Percentiles rank a stretch among this genome's conserved stretches.
Evolutionary conservation across 2,113 vertebrate genomes (phyloP).

Genomic region (Corythoichthys haematopterus): DNA sequence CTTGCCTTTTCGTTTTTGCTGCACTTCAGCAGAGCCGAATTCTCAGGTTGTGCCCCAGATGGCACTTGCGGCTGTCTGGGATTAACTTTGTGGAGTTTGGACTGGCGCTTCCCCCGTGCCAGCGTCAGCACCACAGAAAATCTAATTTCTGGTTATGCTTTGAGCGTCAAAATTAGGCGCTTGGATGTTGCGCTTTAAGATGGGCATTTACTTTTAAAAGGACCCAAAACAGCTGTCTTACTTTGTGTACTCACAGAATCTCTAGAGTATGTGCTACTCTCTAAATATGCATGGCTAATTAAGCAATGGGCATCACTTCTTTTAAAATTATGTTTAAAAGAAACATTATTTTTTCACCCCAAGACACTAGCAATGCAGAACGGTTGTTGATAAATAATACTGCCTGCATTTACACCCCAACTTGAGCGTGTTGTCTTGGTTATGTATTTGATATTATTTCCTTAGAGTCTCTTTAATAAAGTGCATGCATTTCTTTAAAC

Average conservation of each 20-base stretch:
- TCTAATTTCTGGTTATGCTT: slow-evolving; percentile 25
- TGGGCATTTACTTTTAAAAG: slow-evolving; percentile 1
- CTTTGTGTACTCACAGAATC: neutral
- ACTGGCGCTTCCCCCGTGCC: slow-evolving; percentile 49
- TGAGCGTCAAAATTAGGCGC: slow-evolving; percentile 12
- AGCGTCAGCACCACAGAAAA: slow-evolving; percentile 52
- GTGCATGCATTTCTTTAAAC: slow-evolving; percentile 70
- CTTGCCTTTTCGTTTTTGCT: slow-evolving; percentile 50
- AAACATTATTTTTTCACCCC: slow-evolving; percentile 19
- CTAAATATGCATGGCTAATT: slow-evolving; percentile 15
- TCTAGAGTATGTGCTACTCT: neutral
- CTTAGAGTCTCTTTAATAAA: slow-evolving; percentile 72
- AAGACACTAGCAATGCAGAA: slow-evolving; percentile 31
- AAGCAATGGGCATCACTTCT: slow-evolving; percentile 20
- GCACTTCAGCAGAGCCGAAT: slow-evolving; percentile 42
- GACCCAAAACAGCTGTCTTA: neutral
- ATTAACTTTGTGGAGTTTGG: slow-evolving; percentile 37
- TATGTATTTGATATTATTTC: slow-evolving; percentile 73
- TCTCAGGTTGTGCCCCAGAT: slow-evolving; percentile 49
- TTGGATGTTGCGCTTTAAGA: slow-evolving; percentile 2
- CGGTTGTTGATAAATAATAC: slow-evolving; percentile 46
- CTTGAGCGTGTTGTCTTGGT: slow-evolving; percentile 51
- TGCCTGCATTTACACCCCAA: slow-evolving; percentile 47
- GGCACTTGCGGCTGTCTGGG: slow-evolving; percentile 55
- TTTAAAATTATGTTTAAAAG: slow-evolving; percentile 27